Conservation (phyloP, 2,113 vertebrate genomes). For the Sander lucioperca region DNA sequence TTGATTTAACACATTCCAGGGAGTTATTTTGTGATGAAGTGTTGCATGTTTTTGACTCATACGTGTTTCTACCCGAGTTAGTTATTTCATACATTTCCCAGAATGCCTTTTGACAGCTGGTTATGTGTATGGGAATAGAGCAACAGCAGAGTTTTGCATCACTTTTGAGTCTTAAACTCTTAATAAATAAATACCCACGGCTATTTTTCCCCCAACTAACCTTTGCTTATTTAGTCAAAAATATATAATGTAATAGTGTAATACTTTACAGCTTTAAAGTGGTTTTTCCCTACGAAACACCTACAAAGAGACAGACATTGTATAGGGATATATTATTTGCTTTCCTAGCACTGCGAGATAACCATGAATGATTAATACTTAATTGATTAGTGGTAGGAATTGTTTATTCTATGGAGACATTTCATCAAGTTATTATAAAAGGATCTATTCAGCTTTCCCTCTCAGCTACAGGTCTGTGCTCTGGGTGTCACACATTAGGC, state of each 20-base stretch:
- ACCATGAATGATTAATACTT: background rate
- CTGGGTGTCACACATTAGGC: slow-evolving; percentile 40
- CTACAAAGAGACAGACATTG: background rate
- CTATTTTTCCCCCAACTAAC: background rate
- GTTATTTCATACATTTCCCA: slow-evolving; percentile 4
- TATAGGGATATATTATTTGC: background rate
- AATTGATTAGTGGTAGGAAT: background rate
- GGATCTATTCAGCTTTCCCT: background rate
- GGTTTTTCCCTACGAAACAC: background rate
- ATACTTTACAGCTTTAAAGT: background rate
- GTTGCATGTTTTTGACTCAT: background rate
- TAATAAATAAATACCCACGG: background rate
- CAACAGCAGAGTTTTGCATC: background rate
- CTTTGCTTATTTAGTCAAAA: background rate
- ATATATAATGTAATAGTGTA: background rate
- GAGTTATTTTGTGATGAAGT: background rate
- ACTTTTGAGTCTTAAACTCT: background rate
- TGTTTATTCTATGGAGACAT: background rate
- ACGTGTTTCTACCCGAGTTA: background rate
- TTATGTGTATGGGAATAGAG: background rate
- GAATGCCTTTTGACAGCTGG: background rate
- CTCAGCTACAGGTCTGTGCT: slow-evolving; percentile 1
- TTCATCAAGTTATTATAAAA: slow-evolving; percentile 6
- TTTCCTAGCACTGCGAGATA: background rate
- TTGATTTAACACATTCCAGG: background rate